Evolutionary conservation across 2,888 invertebrate species (phyloP).

Genomic region (Nezara viridula): DNA sequence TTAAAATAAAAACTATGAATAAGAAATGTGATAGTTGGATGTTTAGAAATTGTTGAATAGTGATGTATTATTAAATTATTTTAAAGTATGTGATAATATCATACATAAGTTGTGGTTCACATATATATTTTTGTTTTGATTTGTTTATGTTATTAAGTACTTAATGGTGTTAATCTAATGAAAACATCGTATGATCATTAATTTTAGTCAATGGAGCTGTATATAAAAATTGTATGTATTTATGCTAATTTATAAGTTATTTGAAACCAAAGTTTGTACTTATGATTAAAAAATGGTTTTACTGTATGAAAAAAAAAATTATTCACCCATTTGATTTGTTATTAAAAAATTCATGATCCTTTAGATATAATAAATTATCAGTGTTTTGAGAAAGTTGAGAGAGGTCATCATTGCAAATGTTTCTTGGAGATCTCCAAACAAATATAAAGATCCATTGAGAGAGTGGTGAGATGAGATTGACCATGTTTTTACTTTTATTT

Average conservation of each 20-base stretch:
- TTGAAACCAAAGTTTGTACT: conserved; percentile 46
- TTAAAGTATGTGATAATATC: not conserved
- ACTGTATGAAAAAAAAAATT: not conserved
- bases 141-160: not conserved
- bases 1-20: not conserved
- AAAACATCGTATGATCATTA: not conserved
- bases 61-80: conserved; percentile 10
- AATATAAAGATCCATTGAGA: no score
- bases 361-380: no score
- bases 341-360: not conserved
- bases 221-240: not conserved
- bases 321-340: not conserved
- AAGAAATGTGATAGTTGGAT: conserved; percentile 11
- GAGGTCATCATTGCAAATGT: no score
- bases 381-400: no score
- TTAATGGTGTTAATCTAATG: not conserved
- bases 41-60: conserved; percentile 3
- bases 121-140: not conserved
- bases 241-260: conserved; percentile 23
- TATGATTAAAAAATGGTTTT: not conserved
- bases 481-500: no score
- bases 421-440: no score
- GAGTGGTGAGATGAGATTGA: no score
- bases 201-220: not conserved
- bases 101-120: conserved; percentile 13